Percentiles rank a stretch among this genome's conserved stretches.
Evolutionary conservation across 2,113 vertebrate species (phyloP).

Genomic region (Asarcornis scutulata): DNA sequence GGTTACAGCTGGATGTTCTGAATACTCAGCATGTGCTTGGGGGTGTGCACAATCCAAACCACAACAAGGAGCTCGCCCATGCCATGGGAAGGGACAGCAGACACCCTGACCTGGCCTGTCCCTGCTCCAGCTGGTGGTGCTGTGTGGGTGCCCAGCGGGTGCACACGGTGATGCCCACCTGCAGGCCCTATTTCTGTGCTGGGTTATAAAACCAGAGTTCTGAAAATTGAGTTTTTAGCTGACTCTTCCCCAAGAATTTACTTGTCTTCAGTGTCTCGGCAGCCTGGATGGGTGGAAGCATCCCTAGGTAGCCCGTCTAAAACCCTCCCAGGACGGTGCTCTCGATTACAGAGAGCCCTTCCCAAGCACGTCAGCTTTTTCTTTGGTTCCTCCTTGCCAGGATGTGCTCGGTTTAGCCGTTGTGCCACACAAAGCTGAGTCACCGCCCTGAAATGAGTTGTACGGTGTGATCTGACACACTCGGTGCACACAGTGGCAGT

Average conservation of each 20-base stretch:
- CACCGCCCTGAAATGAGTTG: fast-evolving
- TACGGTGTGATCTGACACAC: fast-evolving
- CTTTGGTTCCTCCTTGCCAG: neutral
- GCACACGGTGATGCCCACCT: neutral
- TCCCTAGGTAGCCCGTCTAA: neutral
- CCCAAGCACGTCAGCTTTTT: fast-evolving
- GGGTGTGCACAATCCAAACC: neutral
- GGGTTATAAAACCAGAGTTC: no score
- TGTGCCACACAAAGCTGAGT: neutral
- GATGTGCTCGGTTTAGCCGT: neutral
- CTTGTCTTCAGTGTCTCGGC: no score
- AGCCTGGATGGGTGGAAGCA: neutral
- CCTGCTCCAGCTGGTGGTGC: neutral
- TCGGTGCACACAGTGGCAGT: fast-evolving
- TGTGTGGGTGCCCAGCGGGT: neutral
- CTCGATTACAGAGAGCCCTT: no score
- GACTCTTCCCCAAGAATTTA: no score
- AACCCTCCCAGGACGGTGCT: neutral
- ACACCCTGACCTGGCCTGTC: neutral
- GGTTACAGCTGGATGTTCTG: neutral
- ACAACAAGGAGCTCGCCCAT: fast-evolving
- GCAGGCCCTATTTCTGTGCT: neutral
- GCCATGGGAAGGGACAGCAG: neutral
- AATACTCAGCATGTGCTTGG: neutral
- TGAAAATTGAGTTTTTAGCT: no score